Percentiles rank a stretch among this genome's conserved stretches.
These are phyloP conservation scores for Cantharis rufa DNA, from an alignment of 2,888 invertebrate species.

Conservation along the genomic window DNA sequence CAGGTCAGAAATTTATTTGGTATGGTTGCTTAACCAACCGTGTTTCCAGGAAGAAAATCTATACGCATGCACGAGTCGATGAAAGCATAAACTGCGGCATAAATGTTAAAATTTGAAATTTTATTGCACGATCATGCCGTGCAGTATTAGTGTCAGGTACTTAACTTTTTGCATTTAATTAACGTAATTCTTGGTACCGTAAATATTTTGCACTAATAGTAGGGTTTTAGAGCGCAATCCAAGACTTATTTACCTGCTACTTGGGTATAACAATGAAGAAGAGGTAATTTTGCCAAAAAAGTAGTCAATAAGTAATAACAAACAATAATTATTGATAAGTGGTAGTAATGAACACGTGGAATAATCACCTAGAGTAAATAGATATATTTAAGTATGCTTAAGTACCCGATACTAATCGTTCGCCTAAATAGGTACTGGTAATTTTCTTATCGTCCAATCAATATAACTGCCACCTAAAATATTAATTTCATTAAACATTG, in stretches of 20 bases:
- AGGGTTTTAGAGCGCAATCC: not conserved
- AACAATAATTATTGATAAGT: not conserved
- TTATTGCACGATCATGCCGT: not conserved
- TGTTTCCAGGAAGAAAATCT: constrained; percentile 14
- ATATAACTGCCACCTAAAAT: no score
- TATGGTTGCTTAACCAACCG: constrained; percentile 16
- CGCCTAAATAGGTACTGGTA: not conserved
- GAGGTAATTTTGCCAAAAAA: not conserved
- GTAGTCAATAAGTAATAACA: not conserved
- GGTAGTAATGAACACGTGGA: not conserved
- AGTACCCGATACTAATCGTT: not conserved
- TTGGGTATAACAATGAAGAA: not conserved
- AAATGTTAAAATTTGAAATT: not conserved
- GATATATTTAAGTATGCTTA: not conserved
- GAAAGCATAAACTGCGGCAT: not conserved
- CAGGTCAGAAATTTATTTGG: constrained; percentile 3
- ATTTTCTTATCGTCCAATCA: not conserved
- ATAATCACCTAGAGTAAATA: not conserved
- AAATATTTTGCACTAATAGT: not conserved
- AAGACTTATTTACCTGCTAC: not conserved
- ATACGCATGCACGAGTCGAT: not conserved
- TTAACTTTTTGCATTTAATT: not conserved
- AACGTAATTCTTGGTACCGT: not conserved
- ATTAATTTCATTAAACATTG: no score
- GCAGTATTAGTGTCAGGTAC: not conserved